Evolutionary conservation across 2,888 invertebrate genomes (phyloP), one percentile per base, ranked within the genome.

Genomic region (Gasteruption jaculator): DNA sequence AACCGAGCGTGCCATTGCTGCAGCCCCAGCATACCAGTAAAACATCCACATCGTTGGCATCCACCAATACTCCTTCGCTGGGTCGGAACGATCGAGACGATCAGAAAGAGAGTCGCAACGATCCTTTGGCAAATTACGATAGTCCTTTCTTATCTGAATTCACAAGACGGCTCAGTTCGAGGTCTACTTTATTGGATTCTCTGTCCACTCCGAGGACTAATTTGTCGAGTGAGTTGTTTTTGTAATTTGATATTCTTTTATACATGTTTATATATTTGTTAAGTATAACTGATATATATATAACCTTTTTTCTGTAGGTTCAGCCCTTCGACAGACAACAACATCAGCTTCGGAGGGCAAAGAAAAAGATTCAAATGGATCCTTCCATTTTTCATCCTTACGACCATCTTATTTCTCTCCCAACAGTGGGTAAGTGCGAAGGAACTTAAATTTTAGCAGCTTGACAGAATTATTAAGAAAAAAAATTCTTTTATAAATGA

Each of bases 121-220:
- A 69, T 48, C 42, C 63, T 43, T 51, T 69, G 42, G 50, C 61
- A 7, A 63, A 78, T 61, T 76, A 76, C 46, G 81, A 83, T 60
- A 81, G 83, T 53, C 83, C 84, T 38, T 85, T 81, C 66, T 71
- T 84, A 57, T 84, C 83, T 57, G 84, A 81, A 58, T 85, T 85
- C 54, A 83, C 84, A 1, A 74, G 78, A 43, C 76, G 82, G 45
- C 64, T 84, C 5, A 69, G 68, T 50, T 53, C 61, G 12, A 59
- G 59, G 38, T 48, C 68, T 5, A 53, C 52, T 12, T 41, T 56
- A n/a, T n/a, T n/a, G n/a, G 59, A 60, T 48, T 33, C 52, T 18
- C 53, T 63, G 3, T 49, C 62, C 11, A 22, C 54, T 3, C 50
- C 65, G 5, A 57, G 60, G 39, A 37, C 58, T 1, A 51, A 43